Percentiles rank a stretch among this genome's conserved stretches.
Evolutionary conservation across 2,113 vertebrate genomes (phyloP).

Genomic region (Sorex araneus): DNA sequence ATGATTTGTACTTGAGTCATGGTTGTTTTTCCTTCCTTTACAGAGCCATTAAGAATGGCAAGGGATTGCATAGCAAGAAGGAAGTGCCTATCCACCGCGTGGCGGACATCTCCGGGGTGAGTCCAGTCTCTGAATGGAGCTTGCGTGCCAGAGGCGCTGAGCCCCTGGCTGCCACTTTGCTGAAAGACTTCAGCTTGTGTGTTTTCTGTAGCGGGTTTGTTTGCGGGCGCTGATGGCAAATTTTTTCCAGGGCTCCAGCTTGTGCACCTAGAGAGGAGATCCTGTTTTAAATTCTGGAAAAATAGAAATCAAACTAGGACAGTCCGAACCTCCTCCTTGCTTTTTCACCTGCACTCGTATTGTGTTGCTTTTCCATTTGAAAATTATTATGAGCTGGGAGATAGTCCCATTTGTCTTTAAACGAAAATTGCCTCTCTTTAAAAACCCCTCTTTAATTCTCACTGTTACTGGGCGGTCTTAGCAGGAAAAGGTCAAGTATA

Average conservation of each 20-base stretch:
- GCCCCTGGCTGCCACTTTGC: neutral
- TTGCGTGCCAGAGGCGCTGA: neutral
- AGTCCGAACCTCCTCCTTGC: neutral
- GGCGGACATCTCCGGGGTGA: conserved; percentile 98
- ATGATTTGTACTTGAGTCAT: conserved; percentile 41
- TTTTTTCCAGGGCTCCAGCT: conserved; percentile 26
- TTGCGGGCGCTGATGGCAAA: conserved; percentile 12
- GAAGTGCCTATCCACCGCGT: conserved; percentile 98
- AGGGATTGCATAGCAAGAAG: conserved; percentile 99
- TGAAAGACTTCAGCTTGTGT: neutral
- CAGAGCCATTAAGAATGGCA: conserved; percentile 99
- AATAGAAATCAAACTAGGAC: conserved; percentile 41
- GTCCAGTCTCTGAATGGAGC: conserved; percentile 69
- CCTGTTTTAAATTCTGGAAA: conserved; percentile 54
- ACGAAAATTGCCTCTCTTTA: neutral
- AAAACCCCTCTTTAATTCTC: conserved; percentile 45
- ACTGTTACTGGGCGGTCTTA: conserved; percentile 14
- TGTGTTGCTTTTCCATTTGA: conserved; percentile 64
- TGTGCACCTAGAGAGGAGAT: neutral
- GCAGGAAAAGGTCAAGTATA: conserved; percentile 42
- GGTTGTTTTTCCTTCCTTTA: conserved; percentile 20
- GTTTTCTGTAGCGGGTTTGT: conserved; percentile 19
- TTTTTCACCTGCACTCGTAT: conserved; percentile 25
- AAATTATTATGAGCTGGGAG: conserved; percentile 40
- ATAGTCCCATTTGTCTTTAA: neutral